phyloP scores from a whole-genome alignment of 1,140 invertebrate genomes.

The Drosophila sturtevanti region DNA sequence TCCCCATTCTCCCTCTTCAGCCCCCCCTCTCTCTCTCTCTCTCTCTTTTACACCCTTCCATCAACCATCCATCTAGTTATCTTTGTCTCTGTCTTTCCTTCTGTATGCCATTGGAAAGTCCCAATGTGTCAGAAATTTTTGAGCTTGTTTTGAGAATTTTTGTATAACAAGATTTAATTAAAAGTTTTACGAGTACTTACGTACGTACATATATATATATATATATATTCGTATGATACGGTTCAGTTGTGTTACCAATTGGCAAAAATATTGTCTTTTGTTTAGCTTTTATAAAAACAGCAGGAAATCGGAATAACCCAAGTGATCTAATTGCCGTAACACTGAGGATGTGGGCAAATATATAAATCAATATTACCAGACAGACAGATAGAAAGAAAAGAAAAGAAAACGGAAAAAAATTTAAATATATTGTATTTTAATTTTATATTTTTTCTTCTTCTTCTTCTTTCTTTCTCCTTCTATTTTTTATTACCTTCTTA shows the following conservation, averaged over 20 bases:
- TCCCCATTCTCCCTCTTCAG: not conserved
- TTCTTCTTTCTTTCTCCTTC: no score
- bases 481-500: no score
- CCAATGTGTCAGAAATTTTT: slow-evolving; percentile 49
- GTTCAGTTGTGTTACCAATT: slow-evolving; percentile 22
- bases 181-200: slow-evolving; percentile 62
- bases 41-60: no score
- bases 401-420: slow-evolving; percentile 26
- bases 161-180: slow-evolving; percentile 71
- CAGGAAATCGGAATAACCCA: slow-evolving; percentile 78
- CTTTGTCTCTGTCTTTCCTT: not conserved
- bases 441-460: no score
- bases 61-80: not conserved
- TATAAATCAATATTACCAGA: slow-evolving; percentile 4
- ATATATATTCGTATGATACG: slow-evolving; percentile 25
- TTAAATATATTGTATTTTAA: slow-evolving; percentile 51
- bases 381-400: not conserved
- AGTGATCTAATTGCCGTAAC: slow-evolving; percentile 72
- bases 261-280: slow-evolving; percentile 33
- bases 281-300: slow-evolving; percentile 44
- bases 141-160: slow-evolving; percentile 40
- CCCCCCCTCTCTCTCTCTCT: not conserved
- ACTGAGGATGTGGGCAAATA: slow-evolving; percentile 59
- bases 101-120: slow-evolving; percentile 59
- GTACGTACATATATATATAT: not conserved